Conservation (phyloP, 1,140 invertebrate genomes). For the Cheumatopsyche charites region DNA sequence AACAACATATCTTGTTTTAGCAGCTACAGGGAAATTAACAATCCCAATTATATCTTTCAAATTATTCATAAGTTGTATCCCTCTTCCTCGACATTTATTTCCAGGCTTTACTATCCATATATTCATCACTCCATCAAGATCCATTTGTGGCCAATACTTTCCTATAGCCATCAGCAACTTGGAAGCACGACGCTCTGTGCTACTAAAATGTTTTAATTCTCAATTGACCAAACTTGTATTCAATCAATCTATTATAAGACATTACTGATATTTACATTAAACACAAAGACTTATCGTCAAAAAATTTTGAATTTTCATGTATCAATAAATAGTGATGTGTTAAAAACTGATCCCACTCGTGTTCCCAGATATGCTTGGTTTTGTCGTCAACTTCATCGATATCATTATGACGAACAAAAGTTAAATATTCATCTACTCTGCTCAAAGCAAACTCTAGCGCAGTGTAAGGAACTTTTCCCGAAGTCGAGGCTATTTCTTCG, state of each 20-base stretch:
- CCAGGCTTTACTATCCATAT: conserved; percentile 97
- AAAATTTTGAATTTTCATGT: conserved; percentile 66
- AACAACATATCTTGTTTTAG: conserved; percentile 84
- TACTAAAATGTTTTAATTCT: conserved; percentile 50
- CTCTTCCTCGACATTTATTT: conserved; percentile 88
- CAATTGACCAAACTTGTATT: background rate
- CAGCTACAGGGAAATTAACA: conserved; percentile 64
- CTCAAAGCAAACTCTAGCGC: conserved; percentile 81
- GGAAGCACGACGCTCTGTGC: conserved; percentile 55
- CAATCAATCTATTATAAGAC: background rate
- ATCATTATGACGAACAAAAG: conserved; percentile 79
- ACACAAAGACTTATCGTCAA: conserved; percentile 52
- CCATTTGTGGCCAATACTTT: conserved; percentile 79
- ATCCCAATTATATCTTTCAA: conserved; percentile 84
- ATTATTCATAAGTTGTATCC: conserved; percentile 86
- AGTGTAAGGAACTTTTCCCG: conserved; percentile 73
- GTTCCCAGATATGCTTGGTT: conserved; percentile 71
- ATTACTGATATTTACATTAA: conserved; percentile 51
- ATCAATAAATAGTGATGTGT: conserved; percentile 74
- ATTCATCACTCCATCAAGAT: conserved; percentile 83
- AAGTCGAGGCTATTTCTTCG: conserved; percentile 61
- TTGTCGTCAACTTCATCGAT: conserved; percentile 76
- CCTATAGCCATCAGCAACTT: conserved; percentile 58
- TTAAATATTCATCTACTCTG: conserved; percentile 77
- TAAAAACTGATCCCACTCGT: conserved; percentile 88